These are phyloP conservation scores for Calephelis virginiensis DNA, from an alignment of 1,140 invertebrate genomes.

Conservation along the genomic window DNA sequence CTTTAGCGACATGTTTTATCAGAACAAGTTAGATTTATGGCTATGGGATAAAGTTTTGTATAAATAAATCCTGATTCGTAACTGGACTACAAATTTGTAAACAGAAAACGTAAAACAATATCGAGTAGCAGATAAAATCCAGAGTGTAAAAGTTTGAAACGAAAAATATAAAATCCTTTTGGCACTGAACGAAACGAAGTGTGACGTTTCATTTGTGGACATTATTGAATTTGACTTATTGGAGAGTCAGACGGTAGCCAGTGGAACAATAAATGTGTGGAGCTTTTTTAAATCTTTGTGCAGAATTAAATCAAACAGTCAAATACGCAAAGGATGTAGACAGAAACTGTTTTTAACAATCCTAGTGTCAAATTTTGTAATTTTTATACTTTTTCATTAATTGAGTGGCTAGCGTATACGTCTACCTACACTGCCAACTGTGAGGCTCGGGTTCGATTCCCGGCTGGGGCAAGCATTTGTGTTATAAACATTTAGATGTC, in stretches of 20 bases:
- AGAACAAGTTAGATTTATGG: not conserved
- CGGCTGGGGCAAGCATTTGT: no score
- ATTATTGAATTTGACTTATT: constrained; percentile 67
- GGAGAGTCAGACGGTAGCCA: constrained; percentile 34
- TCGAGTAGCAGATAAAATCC: constrained; percentile 11
- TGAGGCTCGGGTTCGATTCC: no score
- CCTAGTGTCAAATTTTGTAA: no score
- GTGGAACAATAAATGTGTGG: constrained; percentile 25
- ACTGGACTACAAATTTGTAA: constrained; percentile 14
- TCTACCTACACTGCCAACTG: no score
- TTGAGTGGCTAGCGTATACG: no score
- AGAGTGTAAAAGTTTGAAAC: constrained; percentile 16
- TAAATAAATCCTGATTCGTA: constrained; percentile 16
- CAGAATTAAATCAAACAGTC: no score
- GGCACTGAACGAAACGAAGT: constrained; percentile 32
- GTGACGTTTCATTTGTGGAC: constrained; percentile 55
- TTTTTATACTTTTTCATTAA: no score
- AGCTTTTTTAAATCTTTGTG: constrained; percentile 12
- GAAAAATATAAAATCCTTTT: constrained; percentile 21
- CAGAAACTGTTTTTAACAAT: no score
- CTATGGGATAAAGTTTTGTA: not conserved
- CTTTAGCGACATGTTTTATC: not conserved
- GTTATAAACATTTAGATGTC: no score
- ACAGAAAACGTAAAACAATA: constrained; percentile 15
- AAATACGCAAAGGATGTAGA: no score